Conservation (phyloP, 2,888 invertebrate species). For the Neoitamus cyanurus region DNA sequence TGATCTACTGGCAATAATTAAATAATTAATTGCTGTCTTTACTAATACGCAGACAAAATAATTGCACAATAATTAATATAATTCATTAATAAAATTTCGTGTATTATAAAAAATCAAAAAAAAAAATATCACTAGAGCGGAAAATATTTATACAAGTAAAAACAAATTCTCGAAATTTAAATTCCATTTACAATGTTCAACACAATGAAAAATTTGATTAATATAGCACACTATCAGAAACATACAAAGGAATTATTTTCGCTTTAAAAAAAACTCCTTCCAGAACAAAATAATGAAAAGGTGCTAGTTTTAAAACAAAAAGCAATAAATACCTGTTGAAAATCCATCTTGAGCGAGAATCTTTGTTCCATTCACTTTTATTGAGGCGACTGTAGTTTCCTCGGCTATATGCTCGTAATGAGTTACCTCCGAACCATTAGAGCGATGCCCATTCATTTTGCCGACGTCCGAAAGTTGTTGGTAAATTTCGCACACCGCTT, state of each 20-base stretch:
- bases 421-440: slow-evolving; percentile 49
- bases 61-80: too few relatives aligned
- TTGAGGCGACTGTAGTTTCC: slow-evolving; percentile 37
- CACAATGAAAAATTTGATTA: background rate
- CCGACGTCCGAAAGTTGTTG: background rate
- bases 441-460: slow-evolving; percentile 53
- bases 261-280: background rate
- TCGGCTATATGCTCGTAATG: slow-evolving; percentile 52
- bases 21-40: too few relatives aligned
- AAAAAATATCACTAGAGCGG: too few relatives aligned
- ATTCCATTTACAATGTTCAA: background rate
- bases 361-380: slow-evolving; percentile 49
- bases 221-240: background rate
- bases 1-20: too few relatives aligned
- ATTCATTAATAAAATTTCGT: too few relatives aligned
- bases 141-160: too few relatives aligned
- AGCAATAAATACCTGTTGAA: slow-evolving; percentile 44
- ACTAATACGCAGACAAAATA: too few relatives aligned
- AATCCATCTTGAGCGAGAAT: slow-evolving; percentile 46
- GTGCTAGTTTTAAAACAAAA: background rate
- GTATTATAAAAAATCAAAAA: too few relatives aligned
- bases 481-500: background rate
- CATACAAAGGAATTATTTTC: background rate
- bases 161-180: background rate
- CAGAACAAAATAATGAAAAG: background rate